Percentiles rank a stretch among this genome's conserved stretches.
Evolutionary conservation across 2,888 invertebrate genomes (phyloP).

Genomic region (Drosophila kanekoi): DNA sequence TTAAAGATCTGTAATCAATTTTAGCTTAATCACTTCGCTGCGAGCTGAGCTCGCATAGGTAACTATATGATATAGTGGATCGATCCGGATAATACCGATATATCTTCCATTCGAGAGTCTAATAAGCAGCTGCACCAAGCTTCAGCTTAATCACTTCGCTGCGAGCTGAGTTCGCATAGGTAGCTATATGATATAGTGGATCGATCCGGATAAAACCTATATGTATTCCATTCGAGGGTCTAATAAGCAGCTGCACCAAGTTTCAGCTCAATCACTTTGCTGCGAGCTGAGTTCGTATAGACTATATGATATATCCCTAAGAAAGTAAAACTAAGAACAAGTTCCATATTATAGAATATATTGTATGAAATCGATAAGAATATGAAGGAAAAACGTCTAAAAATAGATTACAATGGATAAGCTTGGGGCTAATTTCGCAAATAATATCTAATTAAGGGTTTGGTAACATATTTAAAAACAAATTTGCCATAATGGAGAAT

Average conservation of each 20-base stretch:
- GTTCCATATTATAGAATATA: no score
- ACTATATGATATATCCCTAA: no score
- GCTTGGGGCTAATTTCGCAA: no score
- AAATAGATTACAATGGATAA: no score
- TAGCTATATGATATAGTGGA: not conserved
- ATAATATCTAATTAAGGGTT: no score
- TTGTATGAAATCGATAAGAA: no score
- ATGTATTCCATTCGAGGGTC: not conserved
- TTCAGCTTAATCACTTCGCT: not conserved
- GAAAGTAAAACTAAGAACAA: no score
- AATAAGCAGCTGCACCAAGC: not conserved
- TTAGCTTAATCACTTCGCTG: not conserved
- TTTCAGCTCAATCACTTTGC: not conserved
- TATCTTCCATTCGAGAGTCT: no score
- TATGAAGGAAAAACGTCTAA: no score
- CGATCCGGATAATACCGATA: not conserved
- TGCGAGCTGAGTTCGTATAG: slow-evolving; percentile 9
- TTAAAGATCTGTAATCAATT: no score
- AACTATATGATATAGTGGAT: not conserved
- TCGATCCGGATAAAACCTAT: not conserved
- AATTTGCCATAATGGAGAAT: no score
- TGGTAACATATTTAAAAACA: no score
- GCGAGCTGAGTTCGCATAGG: slow-evolving; percentile 10
- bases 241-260: not conserved
- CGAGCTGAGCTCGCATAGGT: not conserved